Base-by-base conservation (phyloP, 2,797 vertebrate genomes). In the Cyclura pinguis region DNA sequence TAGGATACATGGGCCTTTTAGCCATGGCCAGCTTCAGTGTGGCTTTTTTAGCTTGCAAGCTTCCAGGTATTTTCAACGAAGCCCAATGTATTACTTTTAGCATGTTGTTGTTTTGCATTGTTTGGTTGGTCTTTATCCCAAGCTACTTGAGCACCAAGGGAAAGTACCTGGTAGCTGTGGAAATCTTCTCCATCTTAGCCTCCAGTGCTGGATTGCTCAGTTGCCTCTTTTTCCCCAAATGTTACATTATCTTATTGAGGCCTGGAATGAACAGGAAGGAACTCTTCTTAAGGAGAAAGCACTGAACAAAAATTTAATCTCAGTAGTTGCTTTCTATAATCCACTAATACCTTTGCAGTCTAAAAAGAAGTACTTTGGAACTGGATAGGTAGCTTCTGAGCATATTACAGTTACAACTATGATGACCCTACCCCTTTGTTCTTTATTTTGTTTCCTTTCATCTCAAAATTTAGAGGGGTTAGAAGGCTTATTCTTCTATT, bases 1-100 rank as follows among this genome's bases (percentile, higher is more conserved):
- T 86, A 73, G 29, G 52, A 22, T 77, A 59, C 8, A 59, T 86
- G 50, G 55, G 72, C 13, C 38, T 76, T 6, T 14, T 76, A 3
- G 85, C 72, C 52, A 38, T 59, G 29, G 69, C 50, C 35, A 77
- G 85, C 14, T 86, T 86, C 35, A 77, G 1, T 8, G 24, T 86
- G 9, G 85, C 72, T 76, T 86, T 86, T 55, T 77, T 76, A 74
- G 85, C 72, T 7, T 35, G 13, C 1, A 62, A 62, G 2, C 57
- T 86, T n/a, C 85, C 85, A 29, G 52, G 77, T 4, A 77, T n/a
- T 35, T 86, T 86, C n/a, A 86, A 86, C 47, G 85, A 86, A 86
- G 73, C 72, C 55, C 76, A 77, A 20, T 86, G 29, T 14, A 77
- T 77, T 35, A 76, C 85, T 86, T 77, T 86, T 6, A 86, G 67